A percentile compares a stretch with the other conserved stretches of the same genome.
Conservation (phyloP, 2,113 vertebrate genomes). For the Xiphorhynchus elegans region DNA sequence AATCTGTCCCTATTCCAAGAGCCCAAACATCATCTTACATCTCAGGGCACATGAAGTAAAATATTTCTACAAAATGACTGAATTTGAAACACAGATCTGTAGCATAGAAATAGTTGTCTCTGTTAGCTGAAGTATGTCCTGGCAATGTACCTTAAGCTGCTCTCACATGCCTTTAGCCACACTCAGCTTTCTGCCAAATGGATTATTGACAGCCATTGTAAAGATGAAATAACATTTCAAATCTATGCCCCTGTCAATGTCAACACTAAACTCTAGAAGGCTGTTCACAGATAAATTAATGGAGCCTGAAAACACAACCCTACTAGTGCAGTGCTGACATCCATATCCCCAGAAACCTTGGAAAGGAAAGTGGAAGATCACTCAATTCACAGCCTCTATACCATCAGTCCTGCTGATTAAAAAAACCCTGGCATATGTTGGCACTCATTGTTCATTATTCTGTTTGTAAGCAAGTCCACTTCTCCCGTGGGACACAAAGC, state of each 20-base stretch:
- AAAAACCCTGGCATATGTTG: not conserved
- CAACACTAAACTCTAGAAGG: not conserved
- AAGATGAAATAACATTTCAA: not conserved
- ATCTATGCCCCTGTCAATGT: not conserved
- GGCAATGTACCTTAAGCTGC: not conserved
- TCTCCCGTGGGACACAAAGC: not conserved
- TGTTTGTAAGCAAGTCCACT: not conserved
- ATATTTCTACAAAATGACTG: not conserved
- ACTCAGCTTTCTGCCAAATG: not conserved
- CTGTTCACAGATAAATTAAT: not conserved
- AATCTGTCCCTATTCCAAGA: not conserved
- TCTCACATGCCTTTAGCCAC: not conserved
- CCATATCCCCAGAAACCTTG: not conserved
- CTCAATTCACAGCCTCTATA: not conserved
- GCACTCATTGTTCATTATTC: not conserved
- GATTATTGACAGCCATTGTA: slow-evolving; percentile 3
- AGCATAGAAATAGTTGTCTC: not conserved
- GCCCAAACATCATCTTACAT: not conserved
- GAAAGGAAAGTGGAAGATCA: not conserved
- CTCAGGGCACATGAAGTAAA: not conserved
- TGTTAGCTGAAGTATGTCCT: not conserved
- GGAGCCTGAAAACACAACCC: not conserved
- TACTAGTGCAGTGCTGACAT: not conserved
- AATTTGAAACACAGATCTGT: not conserved
- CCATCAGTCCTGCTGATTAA: not conserved